Percentiles rank a stretch among this genome's conserved stretches.
phyloP scores from a whole-genome alignment of 1,140 invertebrate genomes.

The Periplaneta americana region DNA sequence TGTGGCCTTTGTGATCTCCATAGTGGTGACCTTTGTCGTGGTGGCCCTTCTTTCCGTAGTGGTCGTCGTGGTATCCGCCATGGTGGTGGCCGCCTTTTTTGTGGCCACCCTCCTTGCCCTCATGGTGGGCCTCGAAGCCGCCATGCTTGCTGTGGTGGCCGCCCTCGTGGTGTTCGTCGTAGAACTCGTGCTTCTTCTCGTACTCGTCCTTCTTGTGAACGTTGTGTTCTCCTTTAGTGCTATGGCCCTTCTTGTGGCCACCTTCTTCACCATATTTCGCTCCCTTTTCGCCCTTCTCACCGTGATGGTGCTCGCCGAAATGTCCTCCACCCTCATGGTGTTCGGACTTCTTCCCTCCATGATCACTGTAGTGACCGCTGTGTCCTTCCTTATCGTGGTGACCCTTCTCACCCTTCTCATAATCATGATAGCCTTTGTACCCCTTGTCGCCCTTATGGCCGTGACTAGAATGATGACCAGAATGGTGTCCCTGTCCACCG shows the following conservation, averaged over 20 bases:
- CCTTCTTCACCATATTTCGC: constrained; percentile 12
- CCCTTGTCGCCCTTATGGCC: constrained; percentile 1
- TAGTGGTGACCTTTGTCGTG: constrained; percentile 49
- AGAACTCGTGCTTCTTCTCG: constrained; percentile 28
- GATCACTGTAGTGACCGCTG: constrained; percentile 11
- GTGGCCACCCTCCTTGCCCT: constrained; percentile 25
- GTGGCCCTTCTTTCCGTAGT: constrained; percentile 50
- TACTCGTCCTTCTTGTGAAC: constrained; percentile 69
- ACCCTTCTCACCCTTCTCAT: constrained; percentile 13
- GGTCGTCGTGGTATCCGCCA: constrained; percentile 33
- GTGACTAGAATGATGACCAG: constrained; percentile 6
- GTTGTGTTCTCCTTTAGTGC: constrained; percentile 51
- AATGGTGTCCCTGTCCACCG: constrained; percentile 16
- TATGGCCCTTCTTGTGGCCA: constrained; percentile 21
- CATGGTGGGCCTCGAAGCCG: constrained; percentile 11
- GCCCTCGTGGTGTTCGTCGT: constrained; percentile 21
- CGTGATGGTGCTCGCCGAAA: constrained; percentile 5
- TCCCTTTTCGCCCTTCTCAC: constrained; percentile 6
- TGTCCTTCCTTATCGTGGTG: constrained; percentile 14
- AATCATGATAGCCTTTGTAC: neutral
- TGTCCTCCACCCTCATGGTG: constrained; percentile 15
- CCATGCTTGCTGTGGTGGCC: constrained; percentile 20
- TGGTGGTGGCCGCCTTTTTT: constrained; percentile 39
- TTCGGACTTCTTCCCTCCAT: constrained; percentile 16
- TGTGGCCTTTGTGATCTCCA: constrained; percentile 49